These are phyloP conservation scores for Microdon myrmicae DNA, from an alignment of 2,888 invertebrate species.

Conservation along the genomic window DNA sequence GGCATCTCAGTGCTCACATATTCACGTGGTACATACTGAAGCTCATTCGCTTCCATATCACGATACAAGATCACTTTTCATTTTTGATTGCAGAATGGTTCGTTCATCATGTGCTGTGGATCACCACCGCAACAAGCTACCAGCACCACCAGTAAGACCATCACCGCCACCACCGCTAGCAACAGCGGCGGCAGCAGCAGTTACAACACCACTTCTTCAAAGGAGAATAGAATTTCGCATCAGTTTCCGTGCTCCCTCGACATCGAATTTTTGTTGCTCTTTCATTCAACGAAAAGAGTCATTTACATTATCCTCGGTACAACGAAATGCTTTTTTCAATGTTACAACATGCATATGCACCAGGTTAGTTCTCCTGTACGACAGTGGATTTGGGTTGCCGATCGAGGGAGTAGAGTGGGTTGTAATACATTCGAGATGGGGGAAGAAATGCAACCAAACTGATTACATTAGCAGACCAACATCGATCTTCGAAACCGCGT, in stretches of 20 bases:
- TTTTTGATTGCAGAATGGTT: slow-evolving; percentile 51
- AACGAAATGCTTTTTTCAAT: slow-evolving; percentile 54
- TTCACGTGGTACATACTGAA: slow-evolving; percentile 10
- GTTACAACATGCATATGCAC: slow-evolving; percentile 38
- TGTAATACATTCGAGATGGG: slow-evolving; percentile 35
- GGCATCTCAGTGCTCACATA: slow-evolving; percentile 47
- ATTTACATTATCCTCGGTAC: slow-evolving; percentile 55
- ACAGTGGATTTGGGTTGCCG: background rate
- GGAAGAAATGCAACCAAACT: slow-evolving; percentile 35
- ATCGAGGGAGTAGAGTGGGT: slow-evolving; percentile 15
- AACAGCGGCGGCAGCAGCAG: too few relatives aligned
- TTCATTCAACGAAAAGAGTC: slow-evolving; percentile 40
- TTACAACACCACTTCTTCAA: slow-evolving; percentile 17
- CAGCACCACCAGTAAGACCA: slow-evolving; percentile 2
- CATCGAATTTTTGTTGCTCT: slow-evolving; percentile 20
- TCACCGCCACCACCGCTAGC: too few relatives aligned
- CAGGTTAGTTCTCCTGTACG: too few relatives aligned
- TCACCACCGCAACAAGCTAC: slow-evolving; percentile 2
- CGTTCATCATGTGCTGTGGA: slow-evolving; percentile 42
- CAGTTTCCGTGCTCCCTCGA: slow-evolving; percentile 16
- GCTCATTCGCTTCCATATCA: slow-evolving; percentile 51
- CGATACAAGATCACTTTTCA: slow-evolving; percentile 53
- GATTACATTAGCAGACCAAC: slow-evolving; percentile 44
- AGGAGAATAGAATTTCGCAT: slow-evolving; percentile 22
- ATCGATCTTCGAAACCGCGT: slow-evolving; percentile 40